phyloP scores from a whole-genome alignment of 2,888 invertebrate species.

The Apodemia zela region DNA sequence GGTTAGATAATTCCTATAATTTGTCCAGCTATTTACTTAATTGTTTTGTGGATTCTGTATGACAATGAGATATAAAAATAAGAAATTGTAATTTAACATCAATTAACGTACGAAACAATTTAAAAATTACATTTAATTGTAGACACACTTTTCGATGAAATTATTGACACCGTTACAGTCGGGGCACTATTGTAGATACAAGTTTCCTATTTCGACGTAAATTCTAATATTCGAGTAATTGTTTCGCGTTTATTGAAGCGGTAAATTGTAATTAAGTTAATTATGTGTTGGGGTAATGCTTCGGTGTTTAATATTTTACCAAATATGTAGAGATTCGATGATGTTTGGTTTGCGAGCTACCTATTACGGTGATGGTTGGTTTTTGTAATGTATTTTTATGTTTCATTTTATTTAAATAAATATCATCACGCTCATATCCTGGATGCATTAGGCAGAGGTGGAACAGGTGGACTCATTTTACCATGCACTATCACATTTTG shows the following conservation, averaged over 20 bases:
- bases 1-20: no score
- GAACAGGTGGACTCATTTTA: no score
- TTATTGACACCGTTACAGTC: slow-evolving; percentile 2
- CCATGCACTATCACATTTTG: no score
- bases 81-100: slow-evolving; percentile 1
- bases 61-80: no score
- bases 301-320: slow-evolving; percentile 3
- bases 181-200: background rate
- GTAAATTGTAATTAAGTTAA: background rate
- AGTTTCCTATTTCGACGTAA: slow-evolving; percentile 9
- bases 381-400: background rate
- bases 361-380: background rate
- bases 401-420: background rate
- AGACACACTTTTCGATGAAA: background rate
- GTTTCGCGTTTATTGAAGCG: slow-evolving; percentile 9
- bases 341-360: background rate
- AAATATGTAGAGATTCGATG: background rate
- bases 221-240: slow-evolving; percentile 9
- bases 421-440: no score
- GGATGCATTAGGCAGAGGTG: no score
- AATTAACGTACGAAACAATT: background rate
- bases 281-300: background rate
- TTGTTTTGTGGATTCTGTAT: no score
- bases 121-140: slow-evolving; percentile 8
- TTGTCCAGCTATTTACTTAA: no score